Base-by-base conservation (phyloP, 2,113 vertebrate species). In the Anoplopoma fimbria region DNA sequence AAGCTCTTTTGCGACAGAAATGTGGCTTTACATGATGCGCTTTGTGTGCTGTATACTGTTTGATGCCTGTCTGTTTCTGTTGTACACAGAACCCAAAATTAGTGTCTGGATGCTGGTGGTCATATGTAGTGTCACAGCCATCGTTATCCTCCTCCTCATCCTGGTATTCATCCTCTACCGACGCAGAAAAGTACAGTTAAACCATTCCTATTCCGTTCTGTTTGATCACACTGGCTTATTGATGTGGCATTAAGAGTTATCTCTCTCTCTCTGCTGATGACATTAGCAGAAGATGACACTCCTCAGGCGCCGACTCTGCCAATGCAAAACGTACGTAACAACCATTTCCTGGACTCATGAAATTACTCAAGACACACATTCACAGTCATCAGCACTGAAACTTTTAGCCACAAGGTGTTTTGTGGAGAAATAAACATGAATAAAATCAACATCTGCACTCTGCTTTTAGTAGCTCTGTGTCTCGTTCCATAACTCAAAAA, bases 321-420 rank as follows among this genome's bases (percentile, higher is more conserved):
- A 83, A 13, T 95, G 95, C 86, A 90, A 94, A 82, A 84, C 89
- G 95, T 95, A 85, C 31, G 95, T 91, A 75, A 12, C 21, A 53
- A 68, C 63, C 62, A 69, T 91, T 91, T 90, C 82, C 83, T 87
- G 83, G 51, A 15, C 21, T 81, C 14, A 25, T 68, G 29, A 80
- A 78, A 78, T 49, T 25, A 3, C 55, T 68, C 33, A 55, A 64
- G 74, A 81, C 14, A 40, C 70, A 72, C 42, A 69, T 34, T 34
- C 53, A 73, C 49, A 65, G 34, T 57, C 67, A 61, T 63, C 21
- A 34, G 15, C 0, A 27, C 34, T 69, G 10, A 62, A 67, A 67
- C 47, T 8, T 77, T 55, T n/a, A 42, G 70, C 38, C 49, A 33
- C 45, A 4, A 61, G 23, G 29, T 69, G 15, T 58, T 78, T 72